Conservation (phyloP, 2,797 vertebrate species). For the Fundulus diaphanus region DNA sequence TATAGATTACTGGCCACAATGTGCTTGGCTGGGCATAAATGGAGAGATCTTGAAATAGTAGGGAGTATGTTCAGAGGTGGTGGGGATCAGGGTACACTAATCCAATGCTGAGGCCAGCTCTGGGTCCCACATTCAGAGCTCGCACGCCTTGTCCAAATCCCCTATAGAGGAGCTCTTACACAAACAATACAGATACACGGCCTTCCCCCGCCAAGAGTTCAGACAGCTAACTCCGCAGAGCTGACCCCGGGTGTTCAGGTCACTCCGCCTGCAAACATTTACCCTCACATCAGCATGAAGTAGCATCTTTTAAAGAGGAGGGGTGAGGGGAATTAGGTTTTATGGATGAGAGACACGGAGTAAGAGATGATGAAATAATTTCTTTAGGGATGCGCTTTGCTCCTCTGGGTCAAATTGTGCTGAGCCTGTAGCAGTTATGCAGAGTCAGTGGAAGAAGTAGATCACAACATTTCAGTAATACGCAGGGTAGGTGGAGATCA, state of each 20-base stretch:
- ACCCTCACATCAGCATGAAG: conserved; percentile 61
- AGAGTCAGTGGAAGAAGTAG: conserved; percentile 73
- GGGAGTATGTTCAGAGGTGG: conserved; percentile 68
- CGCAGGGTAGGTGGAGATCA: conserved; percentile 72
- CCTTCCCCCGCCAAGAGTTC: conserved; percentile 44
- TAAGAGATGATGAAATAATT: conserved; percentile 71
- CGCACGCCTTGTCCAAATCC: conserved; percentile 61
- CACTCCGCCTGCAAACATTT: conserved; percentile 59
- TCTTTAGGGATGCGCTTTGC: conserved; percentile 62
- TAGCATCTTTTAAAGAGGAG: conserved; percentile 37
- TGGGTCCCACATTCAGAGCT: conserved; percentile 71
- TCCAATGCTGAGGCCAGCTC: conserved; percentile 70
- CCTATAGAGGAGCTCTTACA: conserved; percentile 61
- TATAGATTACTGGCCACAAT: conserved; percentile 78
- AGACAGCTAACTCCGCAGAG: conserved; percentile 50
- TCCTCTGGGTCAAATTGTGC: conserved; percentile 71
- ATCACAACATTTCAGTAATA: conserved; percentile 68
- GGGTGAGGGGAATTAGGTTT: conserved; percentile 22
- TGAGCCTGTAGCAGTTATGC: conserved; percentile 74
- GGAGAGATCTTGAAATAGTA: conserved; percentile 71
- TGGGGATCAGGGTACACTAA: conserved; percentile 75
- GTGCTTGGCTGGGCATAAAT: conserved; percentile 77
- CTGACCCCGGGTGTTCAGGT: conserved; percentile 54
- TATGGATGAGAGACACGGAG: conserved; percentile 45
- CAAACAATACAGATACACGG: conserved; percentile 64